Conservation (phyloP, 2,888 invertebrate genomes). For the Gerris lacustris region DNA sequence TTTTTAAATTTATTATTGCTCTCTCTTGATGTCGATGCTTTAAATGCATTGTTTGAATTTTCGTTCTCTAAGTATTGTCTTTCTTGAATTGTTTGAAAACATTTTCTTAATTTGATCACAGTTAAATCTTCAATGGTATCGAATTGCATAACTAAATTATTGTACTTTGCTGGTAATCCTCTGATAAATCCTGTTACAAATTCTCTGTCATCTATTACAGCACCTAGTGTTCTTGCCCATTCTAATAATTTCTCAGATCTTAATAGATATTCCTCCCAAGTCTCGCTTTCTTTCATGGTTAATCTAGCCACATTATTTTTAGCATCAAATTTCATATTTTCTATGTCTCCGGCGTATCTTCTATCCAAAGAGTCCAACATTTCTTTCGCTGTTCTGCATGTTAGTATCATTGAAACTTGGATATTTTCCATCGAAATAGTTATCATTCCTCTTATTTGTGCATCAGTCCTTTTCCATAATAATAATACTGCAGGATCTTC, state of each 20-base stretch:
- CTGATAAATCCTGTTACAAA: not conserved
- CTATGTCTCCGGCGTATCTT: not conserved
- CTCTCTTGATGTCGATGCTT: not conserved
- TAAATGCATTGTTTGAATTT: not conserved
- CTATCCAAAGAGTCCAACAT: not conserved
- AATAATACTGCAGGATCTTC: not conserved
- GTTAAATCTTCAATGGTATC: slow-evolving; percentile 1
- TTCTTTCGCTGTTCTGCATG: not conserved
- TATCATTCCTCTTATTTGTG: not conserved
- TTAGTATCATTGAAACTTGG: not conserved
- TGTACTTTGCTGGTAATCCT: slow-evolving; percentile 1
- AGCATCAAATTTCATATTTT: not conserved
- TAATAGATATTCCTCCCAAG: not conserved
- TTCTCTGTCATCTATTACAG: not conserved
- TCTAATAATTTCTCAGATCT: slow-evolving; percentile 3
- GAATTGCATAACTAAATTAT: not conserved
- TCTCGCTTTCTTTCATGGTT: not conserved
- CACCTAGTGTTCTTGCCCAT: not conserved
- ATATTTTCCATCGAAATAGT: not conserved
- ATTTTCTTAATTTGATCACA: not conserved
- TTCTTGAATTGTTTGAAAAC: not conserved
- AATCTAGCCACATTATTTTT: not conserved
- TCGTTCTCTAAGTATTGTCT: not conserved
- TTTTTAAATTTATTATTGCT: not conserved
- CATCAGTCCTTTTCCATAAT: not conserved